Percentiles rank a stretch among this genome's conserved stretches.
phyloP scores from a whole-genome alignment of 2,797 vertebrate species.

The Sylvilagus floridanus region DNA sequence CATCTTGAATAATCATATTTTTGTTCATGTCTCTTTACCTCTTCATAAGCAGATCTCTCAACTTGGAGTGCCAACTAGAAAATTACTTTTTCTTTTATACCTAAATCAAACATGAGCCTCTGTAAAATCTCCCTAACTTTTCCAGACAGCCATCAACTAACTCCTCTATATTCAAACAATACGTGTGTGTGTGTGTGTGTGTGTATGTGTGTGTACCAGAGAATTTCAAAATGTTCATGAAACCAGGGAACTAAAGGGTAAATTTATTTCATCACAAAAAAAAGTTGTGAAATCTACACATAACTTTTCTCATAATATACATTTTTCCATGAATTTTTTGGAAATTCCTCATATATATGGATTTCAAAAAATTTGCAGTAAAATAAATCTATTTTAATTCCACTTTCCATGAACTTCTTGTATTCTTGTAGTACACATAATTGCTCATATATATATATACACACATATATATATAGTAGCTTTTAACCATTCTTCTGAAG shows the following conservation, averaged over 20 bases:
- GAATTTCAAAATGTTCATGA: too few species aligned
- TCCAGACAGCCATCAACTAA: constrained; percentile 2
- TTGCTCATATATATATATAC: too few species aligned
- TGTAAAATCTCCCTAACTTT: neutral
- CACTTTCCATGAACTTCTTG: too few species aligned
- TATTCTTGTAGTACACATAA: too few species aligned
- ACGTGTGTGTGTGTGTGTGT: neutral
- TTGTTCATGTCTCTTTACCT: neutral
- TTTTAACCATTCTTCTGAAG: neutral
- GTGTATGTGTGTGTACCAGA: neutral
- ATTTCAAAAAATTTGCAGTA: too few species aligned
- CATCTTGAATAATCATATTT: neutral
- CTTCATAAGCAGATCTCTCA: neutral
- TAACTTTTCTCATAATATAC: too few species aligned
- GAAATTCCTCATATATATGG: too few species aligned
- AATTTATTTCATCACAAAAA: too few species aligned
- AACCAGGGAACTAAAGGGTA: too few species aligned
- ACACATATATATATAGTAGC: neutral
- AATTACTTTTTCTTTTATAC: constrained; percentile 2
- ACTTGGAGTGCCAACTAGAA: neutral
- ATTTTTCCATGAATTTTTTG: too few species aligned
- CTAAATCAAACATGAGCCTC: neutral
- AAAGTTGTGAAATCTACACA: too few species aligned
- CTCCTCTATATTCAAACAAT: neutral
- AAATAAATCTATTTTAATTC: too few species aligned